These are phyloP conservation scores for Anguilla megastoma DNA, from an alignment of 2,797 vertebrate species.

Conservation along the genomic window DNA sequence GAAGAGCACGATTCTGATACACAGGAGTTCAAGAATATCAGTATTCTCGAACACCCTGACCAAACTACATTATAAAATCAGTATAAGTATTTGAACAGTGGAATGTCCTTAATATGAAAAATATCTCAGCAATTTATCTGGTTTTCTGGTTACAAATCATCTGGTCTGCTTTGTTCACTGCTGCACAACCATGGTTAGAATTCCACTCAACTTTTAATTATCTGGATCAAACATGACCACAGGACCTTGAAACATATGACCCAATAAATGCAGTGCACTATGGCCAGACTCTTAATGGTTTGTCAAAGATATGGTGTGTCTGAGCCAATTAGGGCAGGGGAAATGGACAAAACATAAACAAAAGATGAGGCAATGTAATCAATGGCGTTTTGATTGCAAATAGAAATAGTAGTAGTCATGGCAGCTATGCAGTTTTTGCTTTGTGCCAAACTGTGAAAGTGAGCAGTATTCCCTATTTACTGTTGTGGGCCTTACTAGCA, in stretches of 20 bases:
- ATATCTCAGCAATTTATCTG: constrained; percentile 43
- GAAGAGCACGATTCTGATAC: not conserved
- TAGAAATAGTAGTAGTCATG: constrained; percentile 24
- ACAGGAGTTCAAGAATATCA: not conserved
- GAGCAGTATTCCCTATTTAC: not conserved
- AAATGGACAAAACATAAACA: constrained; percentile 49
- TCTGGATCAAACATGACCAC: constrained; percentile 44
- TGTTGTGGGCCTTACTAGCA: not conserved
- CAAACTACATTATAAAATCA: not conserved
- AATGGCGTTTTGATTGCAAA: constrained; percentile 33
- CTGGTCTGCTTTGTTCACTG: constrained; percentile 39
- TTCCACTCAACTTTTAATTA: constrained; percentile 55
- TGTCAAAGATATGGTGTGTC: constrained; percentile 39
- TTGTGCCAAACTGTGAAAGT: not conserved
- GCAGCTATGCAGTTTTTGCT: not conserved
- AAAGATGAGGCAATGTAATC: constrained; percentile 46
- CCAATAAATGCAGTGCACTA: constrained; percentile 48
- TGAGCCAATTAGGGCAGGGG: constrained; percentile 48
- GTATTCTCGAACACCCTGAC: not conserved
- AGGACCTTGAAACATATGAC: constrained; percentile 42
- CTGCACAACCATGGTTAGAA: constrained; percentile 49
- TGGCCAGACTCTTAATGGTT: constrained; percentile 42
- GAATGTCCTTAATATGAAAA: constrained; percentile 44
- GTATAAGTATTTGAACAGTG: constrained; percentile 31
- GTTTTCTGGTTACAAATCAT: constrained; percentile 47